phyloP scores from a whole-genome alignment of 2,888 invertebrate genomes.

The Papilio protenor region DNA sequence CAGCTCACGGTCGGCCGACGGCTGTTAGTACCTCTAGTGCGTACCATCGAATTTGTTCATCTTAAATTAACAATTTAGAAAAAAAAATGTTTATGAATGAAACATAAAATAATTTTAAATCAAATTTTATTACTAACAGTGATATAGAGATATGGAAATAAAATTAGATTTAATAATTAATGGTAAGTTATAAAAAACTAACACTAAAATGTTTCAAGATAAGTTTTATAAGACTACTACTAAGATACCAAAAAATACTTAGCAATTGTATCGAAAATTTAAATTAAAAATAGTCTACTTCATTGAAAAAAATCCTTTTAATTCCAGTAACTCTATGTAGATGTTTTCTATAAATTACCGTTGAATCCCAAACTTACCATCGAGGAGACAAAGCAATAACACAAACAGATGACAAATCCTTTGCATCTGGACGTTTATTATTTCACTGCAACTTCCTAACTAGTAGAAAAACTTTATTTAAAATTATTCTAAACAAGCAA shows the following conservation, averaged over 20 bases:
- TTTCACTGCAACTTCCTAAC: slow-evolving; percentile 50
- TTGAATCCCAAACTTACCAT: slow-evolving; percentile 63
- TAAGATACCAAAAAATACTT: too few relatives aligned
- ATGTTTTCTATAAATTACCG: too few relatives aligned
- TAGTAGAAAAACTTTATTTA: slow-evolving; percentile 43
- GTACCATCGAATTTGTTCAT: neutral
- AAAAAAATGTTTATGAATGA: too few relatives aligned
- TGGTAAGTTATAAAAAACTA: neutral
- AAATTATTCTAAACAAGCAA: neutral
- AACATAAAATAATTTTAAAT: too few relatives aligned
- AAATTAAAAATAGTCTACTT: too few relatives aligned
- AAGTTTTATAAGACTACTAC: too few relatives aligned
- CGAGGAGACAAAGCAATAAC: slow-evolving; percentile 73
- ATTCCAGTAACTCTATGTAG: neutral
- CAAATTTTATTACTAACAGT: too few relatives aligned
- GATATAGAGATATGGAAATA: too few relatives aligned
- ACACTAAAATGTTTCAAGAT: neutral
- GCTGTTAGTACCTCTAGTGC: neutral
- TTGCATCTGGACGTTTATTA: slow-evolving; percentile 73
- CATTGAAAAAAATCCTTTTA: too few relatives aligned
- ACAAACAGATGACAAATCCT: slow-evolving; percentile 78
- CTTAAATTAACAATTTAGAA: neutral
- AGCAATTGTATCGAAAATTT: too few relatives aligned
- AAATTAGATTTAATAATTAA: too few relatives aligned
- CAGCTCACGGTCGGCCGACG: neutral